These are phyloP conservation scores for Paralvinella palmiformis DNA, from an alignment of 1,140 invertebrate genomes.

Conservation along the genomic window DNA sequence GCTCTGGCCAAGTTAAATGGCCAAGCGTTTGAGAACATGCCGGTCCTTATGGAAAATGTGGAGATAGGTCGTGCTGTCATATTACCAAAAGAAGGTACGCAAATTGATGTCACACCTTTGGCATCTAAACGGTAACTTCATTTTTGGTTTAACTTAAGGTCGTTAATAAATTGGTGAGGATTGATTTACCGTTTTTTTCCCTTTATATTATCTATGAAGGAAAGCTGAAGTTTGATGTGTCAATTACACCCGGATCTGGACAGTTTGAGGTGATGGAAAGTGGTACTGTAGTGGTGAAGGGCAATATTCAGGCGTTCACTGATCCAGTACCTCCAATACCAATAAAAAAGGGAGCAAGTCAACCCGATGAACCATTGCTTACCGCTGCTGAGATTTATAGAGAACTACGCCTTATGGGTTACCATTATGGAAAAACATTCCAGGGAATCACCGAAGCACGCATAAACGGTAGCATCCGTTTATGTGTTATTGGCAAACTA, in stretches of 20 bases:
- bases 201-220: not conserved
- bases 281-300: slow-evolving; percentile 53
- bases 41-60: slow-evolving; percentile 81
- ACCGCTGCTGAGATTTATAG: slow-evolving; percentile 79
- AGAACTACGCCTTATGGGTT: slow-evolving; percentile 83
- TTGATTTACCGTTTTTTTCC: no score
- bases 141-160: no score
- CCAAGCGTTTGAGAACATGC: slow-evolving; percentile 69
- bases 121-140: no score
- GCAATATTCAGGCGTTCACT: no score
- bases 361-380: slow-evolving; percentile 48
- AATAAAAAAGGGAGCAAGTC: no score
- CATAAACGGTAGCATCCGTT: not conserved
- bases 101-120: no score
- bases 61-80: slow-evolving; percentile 87
- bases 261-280: slow-evolving; percentile 30
- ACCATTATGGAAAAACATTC: slow-evolving; percentile 86
- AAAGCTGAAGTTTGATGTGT: not conserved
- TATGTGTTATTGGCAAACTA: no score
- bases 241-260: not conserved
- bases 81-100: slow-evolving; percentile 66
- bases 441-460: slow-evolving; percentile 52
- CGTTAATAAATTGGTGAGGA: no score
- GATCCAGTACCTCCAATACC: no score
- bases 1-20: slow-evolving; percentile 78